phyloP scores from a whole-genome alignment of 2,888 invertebrate genomes.

The Artemia sinica region DNA sequence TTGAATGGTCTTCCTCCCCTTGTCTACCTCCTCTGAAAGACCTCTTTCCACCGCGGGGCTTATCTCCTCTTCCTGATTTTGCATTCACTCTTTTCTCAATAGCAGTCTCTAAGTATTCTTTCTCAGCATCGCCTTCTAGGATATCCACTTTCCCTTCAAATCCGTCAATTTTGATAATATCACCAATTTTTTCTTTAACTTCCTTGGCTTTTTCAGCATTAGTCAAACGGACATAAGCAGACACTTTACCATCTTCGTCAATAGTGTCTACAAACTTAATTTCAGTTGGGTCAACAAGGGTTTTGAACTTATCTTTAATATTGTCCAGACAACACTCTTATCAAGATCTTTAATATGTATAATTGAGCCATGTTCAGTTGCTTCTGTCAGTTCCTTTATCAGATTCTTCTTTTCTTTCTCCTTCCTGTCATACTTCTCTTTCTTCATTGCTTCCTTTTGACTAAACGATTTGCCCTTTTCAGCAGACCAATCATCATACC shows the following conservation, averaged over 20 bases:
- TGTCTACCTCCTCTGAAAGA: neutral
- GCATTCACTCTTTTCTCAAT: conserved; percentile 23
- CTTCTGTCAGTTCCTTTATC: conserved; percentile 26
- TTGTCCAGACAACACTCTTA: conserved; percentile 22
- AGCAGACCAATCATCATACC: conserved; percentile 40
- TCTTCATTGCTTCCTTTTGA: conserved; percentile 26
- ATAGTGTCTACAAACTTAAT: conserved; percentile 40
- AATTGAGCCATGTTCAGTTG: conserved; percentile 27
- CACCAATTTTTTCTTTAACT: conserved; percentile 31
- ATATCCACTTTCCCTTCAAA: conserved; percentile 39
- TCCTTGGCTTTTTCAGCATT: conserved; percentile 28
- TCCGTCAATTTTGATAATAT: conserved; percentile 32
- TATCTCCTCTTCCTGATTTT: neutral
- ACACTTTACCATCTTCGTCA: conserved; percentile 45
- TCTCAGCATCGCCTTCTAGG: conserved; percentile 54
- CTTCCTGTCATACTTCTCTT: conserved; percentile 29
- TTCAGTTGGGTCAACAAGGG: conserved; percentile 25
- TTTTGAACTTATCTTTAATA: conserved; percentile 40
- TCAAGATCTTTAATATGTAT: conserved; percentile 29
- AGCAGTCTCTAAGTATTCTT: conserved; percentile 32
- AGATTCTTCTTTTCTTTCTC: conserved; percentile 27
- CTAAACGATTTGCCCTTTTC: conserved; percentile 30
- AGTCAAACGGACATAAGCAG: conserved; percentile 32
- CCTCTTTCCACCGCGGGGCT: neutral
- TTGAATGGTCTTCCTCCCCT: neutral